phyloP scores from a whole-genome alignment of 2,113 vertebrate species.

The Saccopteryx bilineata region DNA sequence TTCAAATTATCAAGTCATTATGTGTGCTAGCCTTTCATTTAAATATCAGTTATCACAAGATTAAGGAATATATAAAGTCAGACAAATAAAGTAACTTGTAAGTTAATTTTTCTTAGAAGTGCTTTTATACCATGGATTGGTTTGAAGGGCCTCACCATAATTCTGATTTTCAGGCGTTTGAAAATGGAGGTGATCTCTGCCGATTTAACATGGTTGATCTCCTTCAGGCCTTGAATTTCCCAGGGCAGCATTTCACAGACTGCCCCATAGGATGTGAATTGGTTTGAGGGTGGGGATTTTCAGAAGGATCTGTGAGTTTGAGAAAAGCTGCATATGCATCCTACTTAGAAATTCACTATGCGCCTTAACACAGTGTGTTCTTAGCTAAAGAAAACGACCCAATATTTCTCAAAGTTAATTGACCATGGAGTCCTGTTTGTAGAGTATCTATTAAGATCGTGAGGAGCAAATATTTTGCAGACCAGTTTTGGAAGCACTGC shows the following conservation, averaged over 20 bases:
- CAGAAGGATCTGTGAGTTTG: neutral
- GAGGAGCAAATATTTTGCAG: constrained; percentile 41
- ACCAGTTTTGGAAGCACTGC: neutral
- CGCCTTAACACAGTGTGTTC: neutral
- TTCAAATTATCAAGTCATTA: neutral
- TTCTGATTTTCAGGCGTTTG: constrained; percentile 13
- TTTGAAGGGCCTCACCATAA: constrained; percentile 16
- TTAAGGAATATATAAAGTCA: constrained; percentile 28
- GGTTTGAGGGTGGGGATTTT: neutral
- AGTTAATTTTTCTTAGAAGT: constrained; percentile 44
- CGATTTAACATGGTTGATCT: constrained; percentile 14
- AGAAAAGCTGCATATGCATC: constrained; percentile 23
- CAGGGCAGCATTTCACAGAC: neutral
- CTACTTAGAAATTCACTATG: neutral
- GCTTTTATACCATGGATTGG: constrained; percentile 6
- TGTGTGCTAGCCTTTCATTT: neutral
- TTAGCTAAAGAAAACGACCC: neutral
- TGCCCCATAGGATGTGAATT: neutral
- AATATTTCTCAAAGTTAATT: constrained; percentile 45
- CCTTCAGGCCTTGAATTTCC: constrained; percentile 12
- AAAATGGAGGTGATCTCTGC: constrained; percentile 17
- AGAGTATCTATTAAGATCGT: neutral
- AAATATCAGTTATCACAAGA: neutral
- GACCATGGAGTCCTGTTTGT: constrained; percentile 18
- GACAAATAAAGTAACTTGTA: neutral